phyloP scores from a whole-genome alignment of 2,113 vertebrate species.

The Lota lota region DNA sequence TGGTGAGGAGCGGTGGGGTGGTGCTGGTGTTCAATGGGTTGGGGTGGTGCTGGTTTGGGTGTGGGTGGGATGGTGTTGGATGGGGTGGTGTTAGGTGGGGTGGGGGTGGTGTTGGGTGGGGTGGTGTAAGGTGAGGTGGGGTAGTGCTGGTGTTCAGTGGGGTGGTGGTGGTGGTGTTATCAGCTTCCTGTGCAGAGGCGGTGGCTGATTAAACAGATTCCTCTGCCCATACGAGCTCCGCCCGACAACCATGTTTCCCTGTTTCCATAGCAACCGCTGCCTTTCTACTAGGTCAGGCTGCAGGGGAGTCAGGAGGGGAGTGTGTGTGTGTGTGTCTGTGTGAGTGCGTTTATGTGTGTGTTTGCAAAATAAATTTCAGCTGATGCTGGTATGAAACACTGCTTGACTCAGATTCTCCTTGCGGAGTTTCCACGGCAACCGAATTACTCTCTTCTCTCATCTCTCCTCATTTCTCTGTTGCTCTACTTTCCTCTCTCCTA shows the following conservation, averaged over 20 bases:
- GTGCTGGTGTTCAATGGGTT: too few species aligned
- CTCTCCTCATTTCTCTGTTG: not conserved
- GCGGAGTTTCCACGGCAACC: not conserved
- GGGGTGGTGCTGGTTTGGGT: too few species aligned
- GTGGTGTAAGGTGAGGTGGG: not conserved
- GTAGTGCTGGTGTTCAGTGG: not conserved
- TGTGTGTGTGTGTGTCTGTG: not conserved
- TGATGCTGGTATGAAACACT: not conserved
- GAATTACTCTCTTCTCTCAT: not conserved
- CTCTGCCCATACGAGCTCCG: slow-evolving; percentile 1
- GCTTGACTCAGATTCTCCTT: not conserved
- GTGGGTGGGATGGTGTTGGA: not conserved
- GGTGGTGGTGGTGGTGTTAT: not conserved
- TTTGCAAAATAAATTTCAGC: not conserved
- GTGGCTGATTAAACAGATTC: slow-evolving; percentile 35
- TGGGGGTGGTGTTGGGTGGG: not conserved
- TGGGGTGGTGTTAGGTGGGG: not conserved
- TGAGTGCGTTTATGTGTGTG: not conserved
- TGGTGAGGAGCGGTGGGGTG: not conserved
- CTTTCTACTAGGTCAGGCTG: slow-evolving; percentile 62
- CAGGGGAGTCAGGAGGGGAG: slow-evolving; percentile 56
- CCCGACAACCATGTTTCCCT: slow-evolving; percentile 50
- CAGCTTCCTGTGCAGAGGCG: slow-evolving; percentile 49
- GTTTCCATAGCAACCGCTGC: slow-evolving; percentile 72
- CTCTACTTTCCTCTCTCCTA: not conserved